Evolutionary conservation across 2,797 vertebrate species (phyloP).

Genomic region (Zalophus californianus): DNA sequence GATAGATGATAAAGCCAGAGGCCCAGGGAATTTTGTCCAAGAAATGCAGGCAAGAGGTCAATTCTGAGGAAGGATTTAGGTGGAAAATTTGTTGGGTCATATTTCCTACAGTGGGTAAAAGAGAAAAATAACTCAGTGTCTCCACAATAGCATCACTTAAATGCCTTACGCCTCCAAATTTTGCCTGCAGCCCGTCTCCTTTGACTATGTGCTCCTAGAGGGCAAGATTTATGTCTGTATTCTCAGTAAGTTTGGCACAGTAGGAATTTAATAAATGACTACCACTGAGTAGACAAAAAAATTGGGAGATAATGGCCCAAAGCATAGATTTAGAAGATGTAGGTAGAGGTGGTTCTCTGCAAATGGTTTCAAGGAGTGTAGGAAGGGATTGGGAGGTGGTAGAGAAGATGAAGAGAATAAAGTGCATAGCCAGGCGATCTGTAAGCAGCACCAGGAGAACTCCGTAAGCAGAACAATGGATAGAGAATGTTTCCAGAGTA

Average conservation of each 20-base stretch:
- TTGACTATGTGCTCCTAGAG: background rate
- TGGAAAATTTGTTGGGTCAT: background rate
- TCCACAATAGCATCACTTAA: background rate
- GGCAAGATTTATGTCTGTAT: background rate
- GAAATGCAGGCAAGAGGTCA: constrained; percentile 8
- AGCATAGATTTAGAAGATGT: constrained; percentile 2
- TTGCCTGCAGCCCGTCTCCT: background rate
- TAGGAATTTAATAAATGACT: background rate
- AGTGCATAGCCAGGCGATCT: background rate
- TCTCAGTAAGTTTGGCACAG: background rate
- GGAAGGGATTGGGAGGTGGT: background rate
- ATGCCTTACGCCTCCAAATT: background rate
- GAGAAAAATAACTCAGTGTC: background rate
- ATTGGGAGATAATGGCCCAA: background rate
- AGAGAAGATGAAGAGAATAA: background rate
- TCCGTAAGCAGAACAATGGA: background rate
- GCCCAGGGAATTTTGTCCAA: background rate
- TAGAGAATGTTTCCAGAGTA: background rate
- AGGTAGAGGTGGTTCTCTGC: background rate
- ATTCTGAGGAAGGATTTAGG: constrained; percentile 28
- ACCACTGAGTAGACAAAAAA: background rate
- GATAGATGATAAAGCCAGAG: constrained; percentile 30
- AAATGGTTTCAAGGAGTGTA: background rate
- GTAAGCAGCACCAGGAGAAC: background rate
- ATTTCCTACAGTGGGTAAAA: background rate